A percentile compares a stretch with the other conserved stretches of the same genome.
These are phyloP conservation scores for Atrina japonica DNA, from an alignment of 2,888 invertebrate genomes.

Conservation along the genomic window DNA sequence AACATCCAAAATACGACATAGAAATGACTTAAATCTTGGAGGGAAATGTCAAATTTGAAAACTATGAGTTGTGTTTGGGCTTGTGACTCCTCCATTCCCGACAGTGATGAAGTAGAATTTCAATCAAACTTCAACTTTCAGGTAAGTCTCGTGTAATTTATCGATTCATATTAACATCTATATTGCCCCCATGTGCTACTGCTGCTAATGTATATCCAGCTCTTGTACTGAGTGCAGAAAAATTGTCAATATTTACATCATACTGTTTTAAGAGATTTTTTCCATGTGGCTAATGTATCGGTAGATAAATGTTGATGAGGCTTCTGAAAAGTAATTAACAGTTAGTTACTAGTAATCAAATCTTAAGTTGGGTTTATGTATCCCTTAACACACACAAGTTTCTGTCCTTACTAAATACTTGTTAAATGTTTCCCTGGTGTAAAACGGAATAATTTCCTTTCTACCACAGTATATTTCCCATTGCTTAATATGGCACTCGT, in stretches of 20 bases:
- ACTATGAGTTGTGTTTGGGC: no score
- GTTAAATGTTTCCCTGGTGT: no score
- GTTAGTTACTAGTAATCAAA: background rate
- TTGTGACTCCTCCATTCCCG: no score
- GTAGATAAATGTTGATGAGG: constrained; percentile 4
- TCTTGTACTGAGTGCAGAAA: constrained; percentile 6
- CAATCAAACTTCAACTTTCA: no score
- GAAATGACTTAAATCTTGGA: no score
- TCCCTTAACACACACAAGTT: constrained; percentile 11
- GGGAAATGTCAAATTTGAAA: no score
- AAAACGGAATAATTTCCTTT: constrained; percentile 8
- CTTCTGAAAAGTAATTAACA: constrained; percentile 20
- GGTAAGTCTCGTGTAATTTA: background rate
- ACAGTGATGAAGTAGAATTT: no score
- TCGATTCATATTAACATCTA: constrained; percentile 2
- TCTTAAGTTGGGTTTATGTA: constrained; percentile 12
- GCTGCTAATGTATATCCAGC: background rate
- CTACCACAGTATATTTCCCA: constrained; percentile 24
- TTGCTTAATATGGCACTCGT: background rate
- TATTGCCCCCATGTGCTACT: background rate
- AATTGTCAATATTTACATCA: constrained; percentile 1
- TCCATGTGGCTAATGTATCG: constrained; percentile 11
- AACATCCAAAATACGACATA: no score
- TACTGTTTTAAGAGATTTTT: background rate
- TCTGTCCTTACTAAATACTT: no score